Evolutionary conservation across 1,140 invertebrate genomes (phyloP), one percentile per base, ranked within the genome.

Genomic region (Lordiphosa mommai): DNA sequence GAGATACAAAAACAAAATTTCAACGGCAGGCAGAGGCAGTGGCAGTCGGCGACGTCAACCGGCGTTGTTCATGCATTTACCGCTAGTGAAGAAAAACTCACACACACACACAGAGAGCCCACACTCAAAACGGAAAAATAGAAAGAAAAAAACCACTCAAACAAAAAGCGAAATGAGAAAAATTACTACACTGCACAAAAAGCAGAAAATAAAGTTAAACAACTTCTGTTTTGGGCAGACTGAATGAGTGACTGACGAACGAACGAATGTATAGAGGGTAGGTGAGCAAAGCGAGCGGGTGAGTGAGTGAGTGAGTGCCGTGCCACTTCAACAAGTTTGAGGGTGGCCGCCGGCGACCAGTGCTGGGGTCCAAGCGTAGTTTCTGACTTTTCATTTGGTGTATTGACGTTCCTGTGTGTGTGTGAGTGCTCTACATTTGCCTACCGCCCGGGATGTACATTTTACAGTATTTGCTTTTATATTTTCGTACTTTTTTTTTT

Each of bases 161-260:
- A 66, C 70, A 85, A 70, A 79, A 84, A 84, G 79, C 72, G 77
- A 84, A 84, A 84, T 84, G 79, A 84, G 77, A 84, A 82, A 73
- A 82, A 76, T 82, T 67, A 61, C 46, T 84, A 84, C 76, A 82
- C 76, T 82, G 77, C 48, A 67, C 67, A 51, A 67, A 67, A 67
- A 29, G 17, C 4, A 43, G 14, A 52, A 38, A 65, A 48, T 47
- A 33, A 47, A 60, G 33, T 61, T 44, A 47, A 58, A 16, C 47
- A 69, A 59, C 48, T 63, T 68, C 49, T 70, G 69, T 73, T 73
- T 80, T 73, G 74, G 69, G 65, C 69, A 65, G 58, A 14, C 33
- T 64, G 71, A 76, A 56, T 50, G 47, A 61, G 58, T 43, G 46
- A 68, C 48, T 68, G 65, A 67, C 64, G 37, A 53, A 58, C 57